phyloP scores from a whole-genome alignment of 2,113 vertebrate species.

The Myrmophylax atrothorax region DNA sequence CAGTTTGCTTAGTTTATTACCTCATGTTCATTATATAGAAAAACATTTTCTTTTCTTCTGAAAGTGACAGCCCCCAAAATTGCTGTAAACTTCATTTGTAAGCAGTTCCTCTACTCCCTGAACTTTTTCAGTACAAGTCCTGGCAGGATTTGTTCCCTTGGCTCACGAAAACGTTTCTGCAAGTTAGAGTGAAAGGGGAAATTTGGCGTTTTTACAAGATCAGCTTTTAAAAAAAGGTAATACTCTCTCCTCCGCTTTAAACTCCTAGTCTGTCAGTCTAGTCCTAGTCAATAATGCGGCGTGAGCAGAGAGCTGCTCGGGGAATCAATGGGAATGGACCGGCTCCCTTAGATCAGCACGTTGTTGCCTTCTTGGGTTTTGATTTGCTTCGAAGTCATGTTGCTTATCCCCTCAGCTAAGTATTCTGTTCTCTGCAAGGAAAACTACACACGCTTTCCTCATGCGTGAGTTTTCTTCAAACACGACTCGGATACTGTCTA shows the following conservation, averaged over 20 bases:
- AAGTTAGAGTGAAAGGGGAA: background rate
- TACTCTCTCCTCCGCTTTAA: background rate
- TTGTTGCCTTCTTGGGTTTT: background rate
- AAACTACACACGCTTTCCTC: background rate
- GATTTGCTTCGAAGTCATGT: background rate
- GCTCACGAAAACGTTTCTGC: background rate
- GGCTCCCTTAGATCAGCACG: background rate
- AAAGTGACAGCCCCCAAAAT: background rate
- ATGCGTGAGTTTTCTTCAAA: background rate
- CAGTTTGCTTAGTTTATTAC: conserved; percentile 35
- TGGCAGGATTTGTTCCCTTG: background rate
- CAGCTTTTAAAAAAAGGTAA: background rate
- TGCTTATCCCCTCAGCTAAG: background rate
- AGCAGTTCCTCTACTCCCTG: background rate
- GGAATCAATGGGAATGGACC: background rate
- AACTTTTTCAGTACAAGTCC: background rate
- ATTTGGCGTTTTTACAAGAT: background rate
- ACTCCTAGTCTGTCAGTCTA: background rate
- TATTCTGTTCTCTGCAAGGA: background rate
- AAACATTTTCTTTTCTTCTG: background rate
- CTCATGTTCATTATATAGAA: conserved; percentile 2
- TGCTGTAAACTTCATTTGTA: background rate
- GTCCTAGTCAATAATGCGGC: background rate
- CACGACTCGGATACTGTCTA: background rate
- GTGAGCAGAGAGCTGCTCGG: background rate